Percentiles rank a stretch among this genome's conserved stretches.
These are phyloP conservation scores for Dolichomitus sp. DNA, from an alignment of 2,888 invertebrate species.

Conservation along the genomic window DNA sequence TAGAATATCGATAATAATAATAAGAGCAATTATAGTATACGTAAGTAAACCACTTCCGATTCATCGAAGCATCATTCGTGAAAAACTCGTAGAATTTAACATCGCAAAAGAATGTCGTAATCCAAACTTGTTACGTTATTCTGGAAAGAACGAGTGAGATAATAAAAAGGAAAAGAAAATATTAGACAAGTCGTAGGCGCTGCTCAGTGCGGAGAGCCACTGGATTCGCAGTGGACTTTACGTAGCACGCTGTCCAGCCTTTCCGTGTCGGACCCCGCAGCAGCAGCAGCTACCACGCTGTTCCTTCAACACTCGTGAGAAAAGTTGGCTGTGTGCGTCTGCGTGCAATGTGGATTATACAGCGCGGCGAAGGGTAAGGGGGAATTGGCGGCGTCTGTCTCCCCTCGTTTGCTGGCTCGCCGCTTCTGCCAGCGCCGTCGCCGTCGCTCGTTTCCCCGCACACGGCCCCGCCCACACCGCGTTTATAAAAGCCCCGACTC, in stretches of 20 bases:
- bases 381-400: constrained; percentile 58
- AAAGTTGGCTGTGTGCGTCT: background rate
- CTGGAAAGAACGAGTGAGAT: background rate
- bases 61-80: background rate
- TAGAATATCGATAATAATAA: constrained; percentile 14
- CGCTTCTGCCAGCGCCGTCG: constrained; percentile 23
- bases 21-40: constrained; percentile 1
- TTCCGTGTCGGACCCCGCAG: background rate
- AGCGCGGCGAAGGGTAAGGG: constrained; percentile 21
- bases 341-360: constrained; percentile 14
- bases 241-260: constrained; percentile 14
- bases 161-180: background rate
- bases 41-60: constrained; percentile 17
- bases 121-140: background rate
- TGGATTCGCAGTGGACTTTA: background rate
- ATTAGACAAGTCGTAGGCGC: background rate
- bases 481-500: constrained; percentile 75
- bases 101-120: background rate
- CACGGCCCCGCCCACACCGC: constrained; percentile 72
- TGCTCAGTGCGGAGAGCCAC: background rate
- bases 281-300: background rate
- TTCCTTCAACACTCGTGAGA: background rate
- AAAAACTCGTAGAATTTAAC: background rate
- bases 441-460: constrained; percentile 27
- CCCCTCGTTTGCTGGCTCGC: constrained; percentile 26